phyloP scores from a whole-genome alignment of 2,113 vertebrate genomes.

The Oophaga pumilio region DNA sequence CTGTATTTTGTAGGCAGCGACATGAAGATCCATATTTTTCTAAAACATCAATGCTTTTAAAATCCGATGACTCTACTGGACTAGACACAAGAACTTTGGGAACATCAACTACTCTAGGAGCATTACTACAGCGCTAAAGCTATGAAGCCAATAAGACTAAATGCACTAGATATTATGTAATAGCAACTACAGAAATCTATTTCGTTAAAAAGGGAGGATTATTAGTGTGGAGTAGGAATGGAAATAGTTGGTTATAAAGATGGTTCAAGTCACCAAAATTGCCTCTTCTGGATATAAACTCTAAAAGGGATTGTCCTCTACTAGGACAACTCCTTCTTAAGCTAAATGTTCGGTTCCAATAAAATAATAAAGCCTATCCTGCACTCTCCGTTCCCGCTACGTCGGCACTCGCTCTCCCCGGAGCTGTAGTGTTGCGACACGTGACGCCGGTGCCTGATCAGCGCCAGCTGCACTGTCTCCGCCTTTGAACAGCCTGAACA shows the following conservation, averaged over 20 bases:
- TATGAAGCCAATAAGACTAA: conserved; percentile 68
- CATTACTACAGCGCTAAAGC: conserved; percentile 63
- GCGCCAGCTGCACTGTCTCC: no score
- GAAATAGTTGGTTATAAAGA: conserved; percentile 61
- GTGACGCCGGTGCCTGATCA: no score
- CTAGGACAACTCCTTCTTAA: no score
- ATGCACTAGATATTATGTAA: conserved; percentile 69
- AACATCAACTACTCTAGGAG: conserved; percentile 69
- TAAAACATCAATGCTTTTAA: not conserved
- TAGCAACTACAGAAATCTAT: conserved; percentile 76
- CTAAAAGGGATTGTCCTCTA: no score
- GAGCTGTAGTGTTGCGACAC: no score
- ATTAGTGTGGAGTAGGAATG: conserved; percentile 65
- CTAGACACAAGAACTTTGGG: conserved; percentile 60
- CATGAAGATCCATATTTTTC: not conserved
- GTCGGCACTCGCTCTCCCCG: no score
- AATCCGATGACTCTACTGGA: not conserved
- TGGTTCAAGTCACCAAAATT: conserved; percentile 78
- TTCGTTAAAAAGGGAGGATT: conserved; percentile 80
- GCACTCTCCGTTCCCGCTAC: no score
- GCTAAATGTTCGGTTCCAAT: no score
- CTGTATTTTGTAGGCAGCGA: not conserved
- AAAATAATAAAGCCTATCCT: no score
- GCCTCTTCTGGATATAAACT: conserved; percentile 55
- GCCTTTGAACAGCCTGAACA: no score